phyloP scores from a whole-genome alignment of 2,797 vertebrate species.

The Sitta carolinensis region DNA sequence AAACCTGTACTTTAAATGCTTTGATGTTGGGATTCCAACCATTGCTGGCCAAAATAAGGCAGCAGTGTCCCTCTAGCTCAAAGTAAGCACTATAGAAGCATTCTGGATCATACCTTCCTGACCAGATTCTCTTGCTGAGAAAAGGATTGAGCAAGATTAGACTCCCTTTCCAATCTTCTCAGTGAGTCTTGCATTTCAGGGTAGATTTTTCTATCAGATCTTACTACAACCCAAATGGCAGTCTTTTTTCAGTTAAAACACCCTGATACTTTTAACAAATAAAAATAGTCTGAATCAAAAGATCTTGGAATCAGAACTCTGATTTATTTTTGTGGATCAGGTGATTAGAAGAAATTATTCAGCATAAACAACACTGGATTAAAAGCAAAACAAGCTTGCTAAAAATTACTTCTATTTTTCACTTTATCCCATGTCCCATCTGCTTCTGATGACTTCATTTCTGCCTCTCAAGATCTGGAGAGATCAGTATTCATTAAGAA shows the following conservation, averaged over 20 bases:
- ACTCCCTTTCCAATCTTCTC: background rate
- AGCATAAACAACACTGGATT: background rate
- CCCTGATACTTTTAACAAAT: background rate
- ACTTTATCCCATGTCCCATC: background rate
- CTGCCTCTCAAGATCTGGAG: conserved; percentile 5
- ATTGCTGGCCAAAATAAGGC: background rate
- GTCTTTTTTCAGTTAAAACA: background rate
- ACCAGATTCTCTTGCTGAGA: background rate
- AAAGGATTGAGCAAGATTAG: background rate
- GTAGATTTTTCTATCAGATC: background rate
- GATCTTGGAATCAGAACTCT: background rate
- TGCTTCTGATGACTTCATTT: conserved; percentile 29
- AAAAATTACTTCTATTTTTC: background rate
- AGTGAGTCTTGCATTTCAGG: background rate
- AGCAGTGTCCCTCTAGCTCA: background rate
- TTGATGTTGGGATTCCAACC: background rate
- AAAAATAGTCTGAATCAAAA: background rate
- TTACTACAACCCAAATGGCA: background rate
- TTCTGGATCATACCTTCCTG: background rate
- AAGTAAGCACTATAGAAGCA: background rate
- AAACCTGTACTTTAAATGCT: background rate
- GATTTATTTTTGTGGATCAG: background rate
- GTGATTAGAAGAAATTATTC: background rate
- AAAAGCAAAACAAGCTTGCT: conserved; percentile 16
- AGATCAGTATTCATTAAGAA: background rate